A percentile compares a stretch with the other conserved stretches of the same genome.
Evolutionary conservation across 2,797 vertebrate species (phyloP).

Genomic region (Trachops cirrhosus): DNA sequence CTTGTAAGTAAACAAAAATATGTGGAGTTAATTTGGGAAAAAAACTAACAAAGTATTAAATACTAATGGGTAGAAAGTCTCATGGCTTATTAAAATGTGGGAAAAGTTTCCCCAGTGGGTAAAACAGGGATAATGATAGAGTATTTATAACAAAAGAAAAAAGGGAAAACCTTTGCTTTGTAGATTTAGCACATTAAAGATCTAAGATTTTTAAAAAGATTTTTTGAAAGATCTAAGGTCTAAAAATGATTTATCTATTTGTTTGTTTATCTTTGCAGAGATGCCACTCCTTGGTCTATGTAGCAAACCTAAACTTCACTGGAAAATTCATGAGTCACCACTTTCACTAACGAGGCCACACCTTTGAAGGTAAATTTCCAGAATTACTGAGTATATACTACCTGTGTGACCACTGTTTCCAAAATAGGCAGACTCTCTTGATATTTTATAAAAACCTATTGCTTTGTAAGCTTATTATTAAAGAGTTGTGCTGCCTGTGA

Average conservation of each 20-base stretch:
- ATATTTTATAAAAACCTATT: background rate
- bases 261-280: background rate
- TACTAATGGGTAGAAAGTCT: background rate
- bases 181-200: background rate
- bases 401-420: background rate
- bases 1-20: background rate
- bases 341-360: background rate
- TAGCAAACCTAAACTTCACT: background rate
- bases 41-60: background rate
- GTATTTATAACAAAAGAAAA: background rate
- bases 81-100: background rate
- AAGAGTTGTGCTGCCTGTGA: background rate
- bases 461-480: background rate
- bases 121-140: background rate
- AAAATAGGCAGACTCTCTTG: background rate
- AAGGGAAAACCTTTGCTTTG: background rate
- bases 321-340: background rate
- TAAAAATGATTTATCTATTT: background rate
- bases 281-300: background rate
- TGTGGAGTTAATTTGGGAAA: background rate
- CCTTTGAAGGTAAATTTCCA: background rate
- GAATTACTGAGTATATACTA: background rate
- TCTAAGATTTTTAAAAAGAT: background rate
- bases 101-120: background rate
- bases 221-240: too few relatives aligned